These are phyloP conservation scores for Drosophila algonquin DNA, from an alignment of 2,888 invertebrate genomes.

Conservation along the genomic window DNA sequence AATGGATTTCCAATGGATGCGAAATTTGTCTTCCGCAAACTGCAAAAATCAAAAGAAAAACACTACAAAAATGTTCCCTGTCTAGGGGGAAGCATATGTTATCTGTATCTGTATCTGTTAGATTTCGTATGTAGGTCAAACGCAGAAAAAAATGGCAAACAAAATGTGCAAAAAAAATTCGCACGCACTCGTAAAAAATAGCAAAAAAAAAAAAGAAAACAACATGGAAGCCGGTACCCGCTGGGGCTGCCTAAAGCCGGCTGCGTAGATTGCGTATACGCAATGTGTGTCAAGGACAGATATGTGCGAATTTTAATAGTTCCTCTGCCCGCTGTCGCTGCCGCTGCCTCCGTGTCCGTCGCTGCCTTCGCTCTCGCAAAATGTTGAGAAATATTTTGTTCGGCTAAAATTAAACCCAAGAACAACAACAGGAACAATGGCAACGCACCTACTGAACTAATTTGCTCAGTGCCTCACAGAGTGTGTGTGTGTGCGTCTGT, in stretches of 20 bases:
- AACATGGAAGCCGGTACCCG: neutral
- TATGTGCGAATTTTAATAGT: conserved; percentile 80
- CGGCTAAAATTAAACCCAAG: conserved; percentile 67
- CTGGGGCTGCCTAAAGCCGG: conserved; percentile 28
- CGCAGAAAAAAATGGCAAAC: conserved; percentile 20
- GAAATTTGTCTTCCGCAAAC: conserved; percentile 32
- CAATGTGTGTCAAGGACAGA: conserved; percentile 83
- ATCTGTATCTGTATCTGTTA: conserved; percentile 56
- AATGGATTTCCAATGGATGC: neutral
- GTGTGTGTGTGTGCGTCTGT: conserved; percentile 30
- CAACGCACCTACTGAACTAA: conserved; percentile 78
- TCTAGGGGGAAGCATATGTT: conserved; percentile 60
- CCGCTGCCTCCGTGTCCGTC: conserved; percentile 10
- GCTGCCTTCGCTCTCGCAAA: conserved; percentile 15
- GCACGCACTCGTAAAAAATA: conserved; percentile 56
- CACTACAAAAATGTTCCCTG: conserved; percentile 25
- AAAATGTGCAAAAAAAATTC: conserved; percentile 39
- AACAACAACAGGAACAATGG: conserved; percentile 32
- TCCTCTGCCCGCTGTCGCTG: neutral
- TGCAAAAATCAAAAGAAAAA: conserved; percentile 5
- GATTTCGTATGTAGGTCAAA: conserved; percentile 69
- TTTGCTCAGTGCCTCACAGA: conserved; percentile 47
- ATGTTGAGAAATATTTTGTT: conserved; percentile 61
- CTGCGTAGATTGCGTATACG: conserved; percentile 78
- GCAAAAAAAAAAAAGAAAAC: conserved; percentile 4